Evolutionary conservation across 2,888 invertebrate species (phyloP), one percentile per base, ranked within the genome.

Genomic region (Eristalis intricaria): DNA sequence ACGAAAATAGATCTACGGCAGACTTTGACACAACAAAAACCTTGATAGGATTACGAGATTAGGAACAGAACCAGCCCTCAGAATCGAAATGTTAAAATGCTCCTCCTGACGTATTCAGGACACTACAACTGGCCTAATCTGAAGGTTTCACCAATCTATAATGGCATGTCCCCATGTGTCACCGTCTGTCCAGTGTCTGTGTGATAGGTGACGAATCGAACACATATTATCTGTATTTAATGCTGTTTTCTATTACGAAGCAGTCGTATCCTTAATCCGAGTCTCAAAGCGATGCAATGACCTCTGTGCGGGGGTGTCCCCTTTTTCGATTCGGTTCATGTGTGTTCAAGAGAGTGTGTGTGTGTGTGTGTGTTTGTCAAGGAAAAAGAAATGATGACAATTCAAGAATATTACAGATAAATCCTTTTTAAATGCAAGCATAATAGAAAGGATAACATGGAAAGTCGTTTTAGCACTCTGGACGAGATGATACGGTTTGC

Each of bases 381-480:
- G 61, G 22, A 32, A 26, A 43, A 77, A 71, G 64, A 73, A 75
- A 84, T 70, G 76, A 83, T 76, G 79, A 80, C 84, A 87, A 84
- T 87, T 87, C 71, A 74, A 61, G 83, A 80, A 84, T 87, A 84
- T 87, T 80, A 80, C 87, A 87, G 71, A 87, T 84, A 84, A 87
- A 87, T 87, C 84, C 87, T 80, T 83, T 87, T 87, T 87, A 87
- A 84, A 84, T 84, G 87, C 76, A 73, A 68, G 79, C 80, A 87
- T 87, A 87, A 87, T 79, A 80, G 79, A 84, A 87, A 87, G 87
- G 87, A 87, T 87, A 80, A 87, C 83, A 87, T 68, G 87, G 38
- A 87, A 87, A 84, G 87, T 80, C 87, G 79, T 87, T 84, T 87
- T 83, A 84, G 87, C 87, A 87, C 87, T 84, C 79, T 19, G 50